Conservation (phyloP, 2,797 vertebrate species). For the Gallinago stenura region DNA sequence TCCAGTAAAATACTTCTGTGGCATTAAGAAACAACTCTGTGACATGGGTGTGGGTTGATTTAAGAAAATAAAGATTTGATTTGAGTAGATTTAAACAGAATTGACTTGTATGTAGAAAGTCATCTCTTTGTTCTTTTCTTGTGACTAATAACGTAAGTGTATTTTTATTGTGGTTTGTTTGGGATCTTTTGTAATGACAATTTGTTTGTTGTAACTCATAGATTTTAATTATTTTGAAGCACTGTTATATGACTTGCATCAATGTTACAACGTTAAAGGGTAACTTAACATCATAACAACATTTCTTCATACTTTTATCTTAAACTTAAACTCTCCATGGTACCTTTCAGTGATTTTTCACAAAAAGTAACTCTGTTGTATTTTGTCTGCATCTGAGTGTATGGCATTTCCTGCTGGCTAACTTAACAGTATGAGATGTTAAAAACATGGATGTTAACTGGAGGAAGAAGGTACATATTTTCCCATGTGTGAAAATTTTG, state of each 20-base stretch:
- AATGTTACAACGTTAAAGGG: neutral
- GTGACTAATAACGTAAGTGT: neutral
- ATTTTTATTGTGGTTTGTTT: neutral
- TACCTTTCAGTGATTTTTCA: neutral
- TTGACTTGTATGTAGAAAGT: neutral
- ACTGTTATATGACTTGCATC: neutral
- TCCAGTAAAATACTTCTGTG: neutral
- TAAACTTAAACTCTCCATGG: accelerated
- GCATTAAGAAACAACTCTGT: neutral
- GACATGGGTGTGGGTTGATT: neutral
- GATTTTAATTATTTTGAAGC: neutral
- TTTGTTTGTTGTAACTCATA: neutral
- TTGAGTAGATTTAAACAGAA: neutral
- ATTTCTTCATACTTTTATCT: neutral
- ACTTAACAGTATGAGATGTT: neutral
- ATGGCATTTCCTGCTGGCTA: neutral
- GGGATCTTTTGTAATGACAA: neutral
- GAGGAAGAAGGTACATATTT: neutral
- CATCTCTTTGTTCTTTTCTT: neutral
- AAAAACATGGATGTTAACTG: neutral
- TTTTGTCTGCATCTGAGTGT: neutral
- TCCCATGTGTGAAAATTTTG: accelerated
- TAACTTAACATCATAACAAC: neutral
- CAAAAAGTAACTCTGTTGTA: neutral
- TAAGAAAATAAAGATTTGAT: neutral